Evolutionary conservation across 2,888 invertebrate genomes (phyloP).

Genomic region (Liodrosophila aerea): DNA sequence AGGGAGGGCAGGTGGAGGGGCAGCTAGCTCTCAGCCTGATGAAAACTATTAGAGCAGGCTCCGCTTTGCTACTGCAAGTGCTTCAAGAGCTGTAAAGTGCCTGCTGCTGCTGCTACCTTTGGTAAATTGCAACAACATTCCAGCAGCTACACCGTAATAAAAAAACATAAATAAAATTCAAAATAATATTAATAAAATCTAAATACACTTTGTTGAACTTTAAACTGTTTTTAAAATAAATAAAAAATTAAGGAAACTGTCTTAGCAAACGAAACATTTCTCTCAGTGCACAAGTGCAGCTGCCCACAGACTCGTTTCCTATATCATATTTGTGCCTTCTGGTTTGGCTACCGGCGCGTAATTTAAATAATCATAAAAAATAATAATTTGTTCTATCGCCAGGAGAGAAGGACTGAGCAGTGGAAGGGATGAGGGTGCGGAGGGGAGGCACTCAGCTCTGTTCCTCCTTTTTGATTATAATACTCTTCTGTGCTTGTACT

Average conservation of each 20-base stretch:
- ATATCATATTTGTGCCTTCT: constrained; percentile 29
- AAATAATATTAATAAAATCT: too few species aligned
- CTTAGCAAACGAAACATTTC: too few species aligned
- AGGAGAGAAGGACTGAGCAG: neutral
- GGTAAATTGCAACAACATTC: constrained; percentile 72
- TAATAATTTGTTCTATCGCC: constrained; percentile 73
- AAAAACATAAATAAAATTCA: too few species aligned
- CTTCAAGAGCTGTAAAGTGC: constrained; percentile 62
- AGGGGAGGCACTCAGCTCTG: constrained; percentile 17
- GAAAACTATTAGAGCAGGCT: constrained; percentile 72
- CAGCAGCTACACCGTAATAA: constrained; percentile 19
- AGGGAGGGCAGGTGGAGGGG: neutral
- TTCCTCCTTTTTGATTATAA: constrained; percentile 11
- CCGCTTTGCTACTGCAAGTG: constrained; percentile 27
- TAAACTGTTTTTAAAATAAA: too few species aligned
- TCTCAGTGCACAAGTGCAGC: too few species aligned
- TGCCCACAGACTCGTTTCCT: neutral
- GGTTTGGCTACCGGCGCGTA: constrained; percentile 61
- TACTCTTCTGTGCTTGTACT: constrained; percentile 3
- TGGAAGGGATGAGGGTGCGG: neutral
- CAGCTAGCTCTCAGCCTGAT: constrained; percentile 62
- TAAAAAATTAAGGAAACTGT: too few species aligned
- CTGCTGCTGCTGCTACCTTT: constrained; percentile 60
- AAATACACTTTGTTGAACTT: too few species aligned
- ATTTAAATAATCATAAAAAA: constrained; percentile 77